Evolutionary conservation across 2,888 invertebrate genomes (phyloP).

Genomic region (Pristionchus arcanus): DNA sequence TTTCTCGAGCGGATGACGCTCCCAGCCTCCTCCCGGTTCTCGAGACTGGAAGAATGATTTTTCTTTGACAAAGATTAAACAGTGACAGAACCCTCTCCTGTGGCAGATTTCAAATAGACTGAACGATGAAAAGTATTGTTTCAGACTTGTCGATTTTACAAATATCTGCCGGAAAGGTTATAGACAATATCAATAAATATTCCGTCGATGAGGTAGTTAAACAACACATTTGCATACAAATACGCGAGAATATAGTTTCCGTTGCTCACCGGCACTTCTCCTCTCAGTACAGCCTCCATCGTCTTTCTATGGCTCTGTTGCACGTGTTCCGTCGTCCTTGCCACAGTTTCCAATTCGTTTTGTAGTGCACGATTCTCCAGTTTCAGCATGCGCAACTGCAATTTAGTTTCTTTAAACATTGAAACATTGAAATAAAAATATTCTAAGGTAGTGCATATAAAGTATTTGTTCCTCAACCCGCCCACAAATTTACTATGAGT

Average conservation of each 20-base stretch:
- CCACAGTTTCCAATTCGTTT: conserved; percentile 39
- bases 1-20: background rate
- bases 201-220: no score
- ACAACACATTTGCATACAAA: no score
- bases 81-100: no score
- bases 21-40: background rate
- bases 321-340: conserved; percentile 22
- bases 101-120: background rate
- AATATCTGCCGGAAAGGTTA: no score
- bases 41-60: conserved; percentile 8
- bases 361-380: conserved; percentile 43
- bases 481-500: background rate
- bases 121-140: no score
- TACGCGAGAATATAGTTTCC: background rate
- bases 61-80: no score
- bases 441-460: background rate
- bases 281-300: conserved; percentile 14
- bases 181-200: no score
- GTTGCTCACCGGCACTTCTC: conserved; percentile 48
- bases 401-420: background rate
- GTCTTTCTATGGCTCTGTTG: conserved; percentile 46
- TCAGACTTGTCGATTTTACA: no score
- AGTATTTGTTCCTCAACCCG: background rate
- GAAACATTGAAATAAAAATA: background rate
- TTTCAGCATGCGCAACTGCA: conserved; percentile 43